Evolutionary conservation across 2,113 vertebrate genomes (phyloP), one percentile per base, ranked within the genome.

Genomic region (Chloroceryle aenea): DNA sequence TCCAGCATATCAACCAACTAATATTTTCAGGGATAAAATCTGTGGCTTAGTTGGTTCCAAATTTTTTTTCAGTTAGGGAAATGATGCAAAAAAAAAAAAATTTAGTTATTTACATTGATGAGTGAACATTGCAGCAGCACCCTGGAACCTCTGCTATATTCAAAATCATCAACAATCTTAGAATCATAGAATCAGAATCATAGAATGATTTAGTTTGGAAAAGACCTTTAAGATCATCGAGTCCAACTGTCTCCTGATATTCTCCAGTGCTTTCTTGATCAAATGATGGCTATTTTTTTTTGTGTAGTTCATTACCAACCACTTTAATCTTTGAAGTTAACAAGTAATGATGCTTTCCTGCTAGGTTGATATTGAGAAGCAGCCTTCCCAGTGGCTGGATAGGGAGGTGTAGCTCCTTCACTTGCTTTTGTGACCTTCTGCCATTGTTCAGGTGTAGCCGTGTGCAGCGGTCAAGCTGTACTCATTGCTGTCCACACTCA

Each of bases 391-490:
- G 25, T 34, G 55, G 12, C 10, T 2, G 4, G 19, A 5, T 15
- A 55, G 40, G 30, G 59, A 90, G 55, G 26, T 71, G 29, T 2
- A 22, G 42, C 26, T 13, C 0, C 43, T 4, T 84, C 9, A 1
- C 14, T 42, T 22, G 19, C 9, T 76, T 61, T 62, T 18, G 29
- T 93, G 78, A n/a, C 45, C 43, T 27, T 4, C 22, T 42, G 85
- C 8, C 78, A 95, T 96, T 97, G 95, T 96, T 91, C 62, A 17
- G 74, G 87, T 47, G 74, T 27, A 95, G 81, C 71, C 5, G 0
- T 2, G 40, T 66, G 91, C 81, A 79, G 87, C 7, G 61, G 96
- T 95, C 95, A 87, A 75, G 66, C 67, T 95, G 91, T 12, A 34
- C 96, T 72, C 1, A 0, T 72, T 67, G 48, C 73, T 64, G 83